Conservation (phyloP, 2,797 vertebrate genomes). For the Hybognathus amarus region DNA sequence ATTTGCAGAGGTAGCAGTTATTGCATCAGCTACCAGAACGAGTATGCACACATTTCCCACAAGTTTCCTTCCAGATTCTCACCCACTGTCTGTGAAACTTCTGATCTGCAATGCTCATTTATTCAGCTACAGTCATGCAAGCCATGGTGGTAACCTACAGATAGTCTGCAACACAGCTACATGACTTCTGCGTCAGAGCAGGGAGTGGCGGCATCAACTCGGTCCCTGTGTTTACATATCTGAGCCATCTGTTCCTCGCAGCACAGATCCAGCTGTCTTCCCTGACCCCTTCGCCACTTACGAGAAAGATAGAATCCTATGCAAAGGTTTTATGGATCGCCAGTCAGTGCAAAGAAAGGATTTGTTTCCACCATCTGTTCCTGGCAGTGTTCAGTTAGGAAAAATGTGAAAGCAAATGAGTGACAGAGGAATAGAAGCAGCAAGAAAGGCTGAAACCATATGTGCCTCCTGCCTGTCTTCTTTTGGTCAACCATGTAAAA, state of each 20-base stretch:
- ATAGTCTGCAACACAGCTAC: neutral
- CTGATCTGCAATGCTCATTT: neutral
- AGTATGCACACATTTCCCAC: neutral
- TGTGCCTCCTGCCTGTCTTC: conserved; percentile 2
- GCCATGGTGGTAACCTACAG: neutral
- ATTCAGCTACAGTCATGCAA: neutral
- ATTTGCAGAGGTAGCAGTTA: neutral
- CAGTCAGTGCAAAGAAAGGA: conserved; percentile 47
- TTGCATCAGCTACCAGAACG: neutral
- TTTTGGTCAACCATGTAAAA: conserved; percentile 42
- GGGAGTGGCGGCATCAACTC: conserved; percentile 1
- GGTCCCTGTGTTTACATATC: conserved; percentile 57
- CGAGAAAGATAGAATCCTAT: conserved; percentile 55
- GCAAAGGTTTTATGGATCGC: conserved; percentile 46
- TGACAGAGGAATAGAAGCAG: conserved; percentile 36
- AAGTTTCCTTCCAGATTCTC: conserved; percentile 5
- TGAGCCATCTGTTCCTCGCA: conserved; percentile 61
- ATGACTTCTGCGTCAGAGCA: conserved; percentile 13
- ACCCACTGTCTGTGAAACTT: conserved; percentile 4
- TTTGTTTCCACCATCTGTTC: conserved; percentile 63
- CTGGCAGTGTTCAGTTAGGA: conserved; percentile 44
- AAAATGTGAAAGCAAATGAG: conserved; percentile 48
- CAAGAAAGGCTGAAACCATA: conserved; percentile 4
- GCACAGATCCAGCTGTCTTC: conserved; percentile 56
- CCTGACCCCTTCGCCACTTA: conserved; percentile 57